Percentiles rank a stretch among this genome's conserved stretches.
These are phyloP conservation scores for Numenius phaeopus DNA, from an alignment of 2,797 vertebrate species.

Conservation along the genomic window DNA sequence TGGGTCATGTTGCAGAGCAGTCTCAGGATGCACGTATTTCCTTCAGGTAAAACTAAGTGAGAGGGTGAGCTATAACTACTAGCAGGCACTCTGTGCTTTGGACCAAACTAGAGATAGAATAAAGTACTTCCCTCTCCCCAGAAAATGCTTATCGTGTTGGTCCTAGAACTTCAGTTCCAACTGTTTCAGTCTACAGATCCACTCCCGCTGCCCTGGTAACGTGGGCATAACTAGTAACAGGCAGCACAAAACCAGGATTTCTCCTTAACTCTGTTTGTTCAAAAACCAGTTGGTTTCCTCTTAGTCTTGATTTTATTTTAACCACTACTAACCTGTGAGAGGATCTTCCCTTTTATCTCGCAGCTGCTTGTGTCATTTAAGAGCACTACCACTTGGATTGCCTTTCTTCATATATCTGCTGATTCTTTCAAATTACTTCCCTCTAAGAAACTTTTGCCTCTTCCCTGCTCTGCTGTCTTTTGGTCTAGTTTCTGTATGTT, in stretches of 20 bases:
- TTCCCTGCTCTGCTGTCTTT: background rate
- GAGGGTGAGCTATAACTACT: background rate
- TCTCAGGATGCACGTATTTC: background rate
- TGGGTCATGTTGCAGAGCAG: background rate
- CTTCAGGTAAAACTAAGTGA: background rate
- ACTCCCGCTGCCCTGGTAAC: background rate
- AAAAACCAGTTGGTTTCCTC: background rate
- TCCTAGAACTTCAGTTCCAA: background rate
- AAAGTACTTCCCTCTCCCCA: background rate
- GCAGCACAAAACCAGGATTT: background rate
- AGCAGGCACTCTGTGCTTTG: background rate
- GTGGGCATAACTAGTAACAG: background rate
- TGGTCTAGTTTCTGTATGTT: background rate
- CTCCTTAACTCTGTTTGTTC: background rate
- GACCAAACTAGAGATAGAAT: background rate
- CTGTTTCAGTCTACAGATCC: background rate
- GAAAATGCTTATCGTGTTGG: background rate
- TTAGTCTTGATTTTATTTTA: background rate
- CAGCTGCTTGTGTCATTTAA: background rate
- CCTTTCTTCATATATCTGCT: background rate
- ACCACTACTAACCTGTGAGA: background rate
- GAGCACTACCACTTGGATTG: background rate
- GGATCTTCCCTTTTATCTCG: background rate
- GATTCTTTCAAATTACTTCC: background rate
- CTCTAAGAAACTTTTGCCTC: background rate